Base-by-base conservation (phyloP, 1,140 invertebrate species). In the Daktulosphaira vitifoliae region DNA sequence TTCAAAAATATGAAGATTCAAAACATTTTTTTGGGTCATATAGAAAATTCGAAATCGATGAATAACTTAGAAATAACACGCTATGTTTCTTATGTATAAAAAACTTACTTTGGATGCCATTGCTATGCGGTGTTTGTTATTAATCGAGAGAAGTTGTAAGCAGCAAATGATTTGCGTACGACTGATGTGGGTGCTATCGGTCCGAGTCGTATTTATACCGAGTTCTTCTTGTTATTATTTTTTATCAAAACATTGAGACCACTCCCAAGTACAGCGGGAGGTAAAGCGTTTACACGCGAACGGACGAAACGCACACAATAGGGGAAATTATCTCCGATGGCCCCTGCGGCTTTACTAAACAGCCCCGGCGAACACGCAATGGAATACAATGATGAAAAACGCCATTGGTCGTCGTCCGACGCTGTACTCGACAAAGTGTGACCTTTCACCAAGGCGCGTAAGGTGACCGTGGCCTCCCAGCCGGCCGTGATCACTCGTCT, bases 101-200 rank as follows among this genome's bases (percentile, higher is more conserved):
- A n/a, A n/a, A 56, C 53, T 56, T 42, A 56, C 53, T n/a, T 15
- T 56, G 37, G 39, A 25, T 8, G 22, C 37, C 53, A 56, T 52
- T 3, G 29, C 8, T 13, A 11, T 42, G 29, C 7, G 37, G 7
- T 22, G 52, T 20, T 22, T 42, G 53, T 33, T 5, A 33, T 33
- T 33, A 6, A n/a, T n/a, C n/a, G 29, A 33, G 11, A 33, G 11
- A 6, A 33, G 29, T 33, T 6, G 29, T 33, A 11, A 5, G 11
- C 29, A 6, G 29, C 29, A 11, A 33, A 33, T 11, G 29, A 33
- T 33, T 33, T 16, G n/a, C 39, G 4, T 7, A 11, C 20, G 39
- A 46, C 39, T 62, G 56, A 46, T 62, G 56, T 16, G 13, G 56
- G 2, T 7, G n/a, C 13, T 15, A 11, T 5, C 11, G 56, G 9